Percentiles rank a stretch among this genome's conserved stretches.
Evolutionary conservation across 1,140 invertebrate species (phyloP).

Genomic region (Dreissena rostriformis): DNA sequence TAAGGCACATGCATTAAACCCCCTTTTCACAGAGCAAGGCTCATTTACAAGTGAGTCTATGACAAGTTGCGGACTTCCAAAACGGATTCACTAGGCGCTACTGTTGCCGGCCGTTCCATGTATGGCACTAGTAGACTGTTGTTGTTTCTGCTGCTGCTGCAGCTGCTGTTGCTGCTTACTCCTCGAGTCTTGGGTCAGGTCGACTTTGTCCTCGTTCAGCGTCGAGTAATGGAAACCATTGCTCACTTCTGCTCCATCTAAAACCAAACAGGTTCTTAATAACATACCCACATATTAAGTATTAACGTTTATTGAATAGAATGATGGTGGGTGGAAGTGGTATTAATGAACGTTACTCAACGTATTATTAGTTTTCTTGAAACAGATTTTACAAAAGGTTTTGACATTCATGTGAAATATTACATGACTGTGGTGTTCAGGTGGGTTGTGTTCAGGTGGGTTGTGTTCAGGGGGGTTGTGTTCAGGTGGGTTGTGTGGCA

Average conservation of each 20-base stretch:
- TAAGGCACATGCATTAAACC: too few species aligned
- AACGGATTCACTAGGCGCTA: too few species aligned
- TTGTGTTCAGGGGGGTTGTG: too few species aligned
- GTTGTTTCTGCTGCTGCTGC: not conserved
- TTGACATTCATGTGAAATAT: not conserved
- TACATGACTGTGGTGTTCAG: not conserved
- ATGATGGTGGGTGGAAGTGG: not conserved
- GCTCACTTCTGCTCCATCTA: not conserved
- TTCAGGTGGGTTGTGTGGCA: too few species aligned
- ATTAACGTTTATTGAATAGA: not conserved
- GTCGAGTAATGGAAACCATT: slow-evolving; percentile 24
- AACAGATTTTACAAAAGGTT: not conserved
- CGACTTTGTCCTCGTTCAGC: slow-evolving; percentile 23
- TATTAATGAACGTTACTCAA: not conserved
- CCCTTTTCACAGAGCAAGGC: too few species aligned
- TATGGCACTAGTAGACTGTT: not conserved
- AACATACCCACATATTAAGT: too few species aligned
- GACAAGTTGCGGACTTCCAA: too few species aligned
- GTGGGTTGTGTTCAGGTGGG: too few species aligned
- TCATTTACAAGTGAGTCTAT: too few species aligned
- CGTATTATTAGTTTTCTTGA: not conserved
- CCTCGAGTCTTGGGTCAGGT: slow-evolving; percentile 2
- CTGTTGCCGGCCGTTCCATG: too few species aligned
- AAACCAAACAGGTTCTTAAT: not conserved
- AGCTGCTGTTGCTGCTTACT: not conserved